Evolutionary conservation across 2,797 vertebrate species (phyloP).

Genomic region (Sebastes wilsoni): DNA sequence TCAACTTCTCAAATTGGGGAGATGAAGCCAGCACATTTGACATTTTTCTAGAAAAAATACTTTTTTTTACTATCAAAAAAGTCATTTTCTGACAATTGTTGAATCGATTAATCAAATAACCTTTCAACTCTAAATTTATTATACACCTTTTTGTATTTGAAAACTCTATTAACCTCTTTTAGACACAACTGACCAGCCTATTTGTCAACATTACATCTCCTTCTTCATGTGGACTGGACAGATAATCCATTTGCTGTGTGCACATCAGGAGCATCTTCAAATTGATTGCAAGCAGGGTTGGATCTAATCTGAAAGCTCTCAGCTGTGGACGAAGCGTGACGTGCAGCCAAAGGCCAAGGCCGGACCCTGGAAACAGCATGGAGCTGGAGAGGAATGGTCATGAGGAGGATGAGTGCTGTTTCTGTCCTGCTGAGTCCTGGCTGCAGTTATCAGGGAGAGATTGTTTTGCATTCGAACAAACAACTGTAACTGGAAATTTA

Average conservation of each 20-base stretch:
- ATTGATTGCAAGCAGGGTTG: conserved; percentile 17
- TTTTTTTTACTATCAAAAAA: not conserved
- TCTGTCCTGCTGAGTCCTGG: conserved; percentile 60
- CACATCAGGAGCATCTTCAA: not conserved
- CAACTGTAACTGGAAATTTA: conserved; percentile 32
- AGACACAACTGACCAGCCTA: not conserved
- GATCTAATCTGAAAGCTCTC: conserved; percentile 43
- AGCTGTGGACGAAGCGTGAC: conserved; percentile 48
- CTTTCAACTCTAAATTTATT: not conserved
- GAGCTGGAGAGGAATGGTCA: conserved; percentile 59
- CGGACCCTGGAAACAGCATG: conserved; percentile 46
- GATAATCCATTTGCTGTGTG: not conserved
- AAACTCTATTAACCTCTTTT: not conserved
- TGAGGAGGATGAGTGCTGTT: conserved; percentile 65
- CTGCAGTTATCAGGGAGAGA: conserved; percentile 29
- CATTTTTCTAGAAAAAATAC: no score
- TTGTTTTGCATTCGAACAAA: conserved; percentile 25
- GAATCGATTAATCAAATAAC: not conserved
- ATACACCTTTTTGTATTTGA: not conserved
- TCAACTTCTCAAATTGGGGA: not conserved
- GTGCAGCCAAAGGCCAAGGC: conserved; percentile 62
- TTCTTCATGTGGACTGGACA: not conserved
- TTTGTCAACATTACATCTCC: not conserved
- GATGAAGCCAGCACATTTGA: no score
- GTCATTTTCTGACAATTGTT: not conserved